phyloP scores from a whole-genome alignment of 1,140 invertebrate genomes.

The Lordiphosa collinella region DNA sequence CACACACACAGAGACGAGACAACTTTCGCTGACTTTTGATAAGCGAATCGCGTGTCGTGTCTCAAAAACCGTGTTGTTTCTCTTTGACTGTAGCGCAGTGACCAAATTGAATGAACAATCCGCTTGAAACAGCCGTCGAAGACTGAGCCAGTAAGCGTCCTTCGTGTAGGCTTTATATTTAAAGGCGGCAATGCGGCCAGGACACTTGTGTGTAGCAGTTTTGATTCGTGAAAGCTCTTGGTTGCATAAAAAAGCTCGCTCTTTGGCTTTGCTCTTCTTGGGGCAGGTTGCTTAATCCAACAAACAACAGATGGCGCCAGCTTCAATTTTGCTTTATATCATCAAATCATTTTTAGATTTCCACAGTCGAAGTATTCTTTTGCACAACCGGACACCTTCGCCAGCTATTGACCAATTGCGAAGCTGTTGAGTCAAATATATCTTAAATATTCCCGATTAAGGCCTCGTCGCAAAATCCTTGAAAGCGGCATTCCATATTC shows the following conservation, averaged over 20 bases:
- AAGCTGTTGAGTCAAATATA: too few species aligned
- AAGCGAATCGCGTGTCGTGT: slow-evolving; percentile 51
- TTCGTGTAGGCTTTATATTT: slow-evolving; percentile 35
- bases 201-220: slow-evolving; percentile 45
- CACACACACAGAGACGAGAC: slow-evolving; percentile 12
- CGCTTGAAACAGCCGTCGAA: slow-evolving; percentile 63
- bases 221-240: too few species aligned
- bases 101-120: slow-evolving; percentile 40
- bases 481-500: too few species aligned
- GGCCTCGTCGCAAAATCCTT: too few species aligned
- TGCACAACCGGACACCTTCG: too few species aligned
- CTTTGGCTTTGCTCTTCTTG: slow-evolving; percentile 1
- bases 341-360: too few species aligned
- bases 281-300: neutral
- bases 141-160: slow-evolving; percentile 48
- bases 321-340: slow-evolving; percentile 29
- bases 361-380: too few species aligned
- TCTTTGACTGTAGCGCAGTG: neutral
- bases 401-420: too few species aligned
- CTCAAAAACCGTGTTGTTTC: slow-evolving; percentile 5
- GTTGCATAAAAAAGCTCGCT: slow-evolving; percentile 41
- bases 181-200: slow-evolving; percentile 40
- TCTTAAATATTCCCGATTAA: too few species aligned
- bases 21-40: slow-evolving; percentile 44
- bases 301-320: slow-evolving; percentile 37